These are phyloP conservation scores for Notothenia rossii DNA, from an alignment of 2,113 vertebrate species.

Conservation along the genomic window DNA sequence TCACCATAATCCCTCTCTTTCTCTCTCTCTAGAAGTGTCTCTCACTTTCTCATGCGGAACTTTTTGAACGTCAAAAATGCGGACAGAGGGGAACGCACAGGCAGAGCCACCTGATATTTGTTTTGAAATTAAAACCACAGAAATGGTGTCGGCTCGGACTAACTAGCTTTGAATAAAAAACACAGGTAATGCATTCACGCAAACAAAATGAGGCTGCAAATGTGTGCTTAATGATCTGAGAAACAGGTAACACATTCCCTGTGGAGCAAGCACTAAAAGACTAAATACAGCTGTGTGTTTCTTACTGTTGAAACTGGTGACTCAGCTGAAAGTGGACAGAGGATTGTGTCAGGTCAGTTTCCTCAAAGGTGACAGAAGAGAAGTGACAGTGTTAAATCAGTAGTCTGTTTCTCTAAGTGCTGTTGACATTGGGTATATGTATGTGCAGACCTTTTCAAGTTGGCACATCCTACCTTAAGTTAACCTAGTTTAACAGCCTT, in stretches of 20 bases:
- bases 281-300: neutral
- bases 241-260: neutral
- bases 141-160: neutral
- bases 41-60: constrained; percentile 61
- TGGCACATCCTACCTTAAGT: constrained; percentile 67
- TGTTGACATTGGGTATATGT: constrained; percentile 27
- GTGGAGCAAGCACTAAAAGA: neutral
- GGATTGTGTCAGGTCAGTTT: neutral
- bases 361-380: constrained; percentile 8
- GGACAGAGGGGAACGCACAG: constrained; percentile 11
- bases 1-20: constrained; percentile 10
- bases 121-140: constrained; percentile 4
- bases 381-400: constrained; percentile 38
- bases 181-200: neutral
- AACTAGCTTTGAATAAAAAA: constrained; percentile 17
- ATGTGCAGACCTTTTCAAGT: constrained; percentile 42
- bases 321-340: constrained; percentile 8
- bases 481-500: constrained; percentile 74
- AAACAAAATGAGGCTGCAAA: neutral
- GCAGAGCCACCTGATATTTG: constrained; percentile 9
- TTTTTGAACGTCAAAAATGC: constrained; percentile 52
- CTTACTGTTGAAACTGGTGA: neutral
- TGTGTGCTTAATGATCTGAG: neutral
- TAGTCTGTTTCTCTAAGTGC: constrained; percentile 34
- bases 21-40: constrained; percentile 40